Evolutionary conservation across 2,888 invertebrate species (phyloP), one percentile per base, ranked within the genome.

Genomic region (Euplagia quadripunctaria): DNA sequence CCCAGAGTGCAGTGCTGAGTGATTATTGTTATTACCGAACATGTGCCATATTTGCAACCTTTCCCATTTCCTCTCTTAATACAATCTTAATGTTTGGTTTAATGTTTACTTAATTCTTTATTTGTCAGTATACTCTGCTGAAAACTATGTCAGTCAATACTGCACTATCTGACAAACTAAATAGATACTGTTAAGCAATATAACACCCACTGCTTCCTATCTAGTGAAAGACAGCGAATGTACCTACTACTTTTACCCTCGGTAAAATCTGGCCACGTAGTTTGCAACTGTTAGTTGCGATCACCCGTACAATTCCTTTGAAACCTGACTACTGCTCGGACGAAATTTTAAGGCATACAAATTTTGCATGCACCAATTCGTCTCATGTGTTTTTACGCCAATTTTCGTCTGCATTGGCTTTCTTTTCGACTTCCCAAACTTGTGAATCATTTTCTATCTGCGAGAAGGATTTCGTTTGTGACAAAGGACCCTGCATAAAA

Each of bases 281-380:
- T 20, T 20, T 20, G 1, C 12, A 11, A 58, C 58, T 58, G n/a
- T 20, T 14, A 58, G 20, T 20, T 20, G 12, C 12, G 61, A 31
- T 61, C 2, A 61, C 5, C 31, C 5, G 31, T 31, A 31, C 12
- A 68, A 11, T 74, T 76, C 58, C 55, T 52, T 49, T 68, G 74
- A 61, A 68, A 72, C 49, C 67, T 52, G 17, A 76, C 67, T 76
- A 52, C 41, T 71, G 61, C 69, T 68, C 68, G 68, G 72, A 66
- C 72, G 63, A 78, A 9, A 79, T 79, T 79, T 71, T 74, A 83
- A 31, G 75, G 68, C 79, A 83, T 82, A 78, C 77, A 74, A 84
- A 83, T 82, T 77, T 73, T 64, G 67, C 70, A 75, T 76, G 83
- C 81, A 77, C 76, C 75, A 76, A 83, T 79, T 82, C 76, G 52